These are phyloP conservation scores for Strigops habroptila DNA, from an alignment of 2,113 vertebrate species.

Conservation along the genomic window DNA sequence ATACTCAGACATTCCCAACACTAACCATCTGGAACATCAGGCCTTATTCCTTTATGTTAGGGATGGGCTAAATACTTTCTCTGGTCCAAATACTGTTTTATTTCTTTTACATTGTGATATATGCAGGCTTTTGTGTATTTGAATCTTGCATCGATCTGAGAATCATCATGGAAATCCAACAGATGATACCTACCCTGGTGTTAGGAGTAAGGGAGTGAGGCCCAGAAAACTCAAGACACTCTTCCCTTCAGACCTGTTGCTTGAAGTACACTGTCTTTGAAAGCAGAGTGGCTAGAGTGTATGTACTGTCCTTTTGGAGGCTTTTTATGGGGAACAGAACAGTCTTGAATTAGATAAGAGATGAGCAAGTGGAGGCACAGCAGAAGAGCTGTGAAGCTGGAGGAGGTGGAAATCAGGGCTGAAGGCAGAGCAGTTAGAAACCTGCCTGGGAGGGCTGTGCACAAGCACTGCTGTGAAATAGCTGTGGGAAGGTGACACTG, in stretches of 20 bases:
- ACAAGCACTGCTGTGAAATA: not conserved
- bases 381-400: not conserved
- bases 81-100: not conserved
- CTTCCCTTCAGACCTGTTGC: not conserved
- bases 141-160: not conserved
- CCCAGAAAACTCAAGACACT: not conserved
- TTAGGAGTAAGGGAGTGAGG: not conserved
- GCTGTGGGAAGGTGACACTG: not conserved
- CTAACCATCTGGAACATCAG: not conserved
- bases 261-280: not conserved
- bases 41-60: not conserved
- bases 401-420: not conserved
- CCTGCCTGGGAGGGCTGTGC: not conserved
- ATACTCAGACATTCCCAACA: not conserved
- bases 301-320: not conserved
- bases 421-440: not conserved
- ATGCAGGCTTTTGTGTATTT: not conserved
- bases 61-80: not conserved
- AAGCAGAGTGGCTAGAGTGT: not conserved
- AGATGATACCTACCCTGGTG: fast-evolving
- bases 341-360: not conserved
- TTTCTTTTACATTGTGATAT: not conserved
- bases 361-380: not conserved
- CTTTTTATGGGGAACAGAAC: not conserved
- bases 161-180: not conserved